A percentile compares a stretch with the other conserved stretches of the same genome.
Evolutionary conservation across 2,113 vertebrate species (phyloP).

Genomic region (Solea solea): DNA sequence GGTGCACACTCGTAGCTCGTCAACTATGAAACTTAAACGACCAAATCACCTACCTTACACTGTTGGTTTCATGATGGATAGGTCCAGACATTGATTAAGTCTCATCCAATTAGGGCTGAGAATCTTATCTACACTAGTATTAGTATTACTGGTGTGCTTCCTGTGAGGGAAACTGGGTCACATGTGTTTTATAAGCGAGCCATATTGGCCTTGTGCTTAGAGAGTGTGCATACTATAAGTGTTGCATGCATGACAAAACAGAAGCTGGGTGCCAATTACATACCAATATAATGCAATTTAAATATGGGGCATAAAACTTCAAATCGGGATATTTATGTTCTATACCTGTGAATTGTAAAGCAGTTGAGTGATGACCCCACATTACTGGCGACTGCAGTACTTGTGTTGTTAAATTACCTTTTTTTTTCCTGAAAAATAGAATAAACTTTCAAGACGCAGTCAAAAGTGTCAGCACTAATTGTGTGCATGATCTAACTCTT

Average conservation of each 20-base stretch:
- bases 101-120: constrained; percentile 17
- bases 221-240: background rate
- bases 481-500: background rate
- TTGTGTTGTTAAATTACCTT: constrained; percentile 26
- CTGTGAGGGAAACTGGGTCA: constrained; percentile 1
- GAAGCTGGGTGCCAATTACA: background rate
- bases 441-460: constrained; percentile 38
- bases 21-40: background rate
- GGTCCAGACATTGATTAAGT: constrained; percentile 29
- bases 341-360: background rate
- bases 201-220: background rate
- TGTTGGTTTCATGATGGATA: constrained; percentile 8
- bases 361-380: background rate
- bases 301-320: constrained; percentile 11
- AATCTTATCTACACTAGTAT: background rate
- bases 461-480: constrained; percentile 35
- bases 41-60: background rate
- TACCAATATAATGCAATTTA: background rate
- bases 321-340: constrained; percentile 1
- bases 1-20: too few species aligned
- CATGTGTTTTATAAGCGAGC: too few species aligned
- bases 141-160: background rate
- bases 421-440: constrained; percentile 40
- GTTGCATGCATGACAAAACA: background rate
- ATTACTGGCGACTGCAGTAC: constrained; percentile 9